Base-by-base conservation (phyloP, 2,888 invertebrate species). In the Campoletis raptor region DNA sequence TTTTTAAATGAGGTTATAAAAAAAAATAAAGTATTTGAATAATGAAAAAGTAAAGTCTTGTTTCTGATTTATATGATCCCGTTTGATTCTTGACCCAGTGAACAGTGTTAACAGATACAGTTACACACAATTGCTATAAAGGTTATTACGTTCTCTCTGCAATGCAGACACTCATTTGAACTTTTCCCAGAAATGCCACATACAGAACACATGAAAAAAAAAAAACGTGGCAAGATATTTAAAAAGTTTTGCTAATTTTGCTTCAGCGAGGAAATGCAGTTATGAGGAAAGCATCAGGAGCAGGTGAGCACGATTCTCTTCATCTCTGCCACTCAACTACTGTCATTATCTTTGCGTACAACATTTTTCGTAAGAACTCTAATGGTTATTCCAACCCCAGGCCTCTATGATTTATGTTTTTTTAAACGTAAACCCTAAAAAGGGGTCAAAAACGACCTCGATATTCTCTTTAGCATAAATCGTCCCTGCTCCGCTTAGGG, bases 31-130 rank as follows among this genome's bases (percentile, higher is more conserved):
- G 6, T 18, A 30, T 18, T 15, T n/a, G 18, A n/a, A 18, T 12
- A 18, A 30, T 45, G 15, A 37, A 74, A 64, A n/a, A 45, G 42
- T 64, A 10, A 15, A 61, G 24, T 24, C 40, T 57, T 30, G 24
- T 2, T 18, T 70, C 30, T 36, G 21, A 69, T 74, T 36, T 7
- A 10, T 66, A 42, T 15, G 36, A 57, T 81, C n/a, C 57, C 45
- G 73, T 70, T 85, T 42, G 70, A 52, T 76, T 64, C 64, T 70
- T 80, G 81, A 54, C 81, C 70, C 54, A 69, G 72, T 66, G 72
- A 81, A 69, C 70, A 72, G 24, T 45, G 54, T 66, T 15, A 61
- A 48, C 30, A 45, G 15, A 37, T 30, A 45, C 45, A 61, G 30
- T 42, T 45, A 8, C 21, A 8, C 21, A 40, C 57, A 57, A 57